These are phyloP conservation scores for Clamator glandarius DNA, from an alignment of 2,797 vertebrate genomes.

Conservation along the genomic window DNA sequence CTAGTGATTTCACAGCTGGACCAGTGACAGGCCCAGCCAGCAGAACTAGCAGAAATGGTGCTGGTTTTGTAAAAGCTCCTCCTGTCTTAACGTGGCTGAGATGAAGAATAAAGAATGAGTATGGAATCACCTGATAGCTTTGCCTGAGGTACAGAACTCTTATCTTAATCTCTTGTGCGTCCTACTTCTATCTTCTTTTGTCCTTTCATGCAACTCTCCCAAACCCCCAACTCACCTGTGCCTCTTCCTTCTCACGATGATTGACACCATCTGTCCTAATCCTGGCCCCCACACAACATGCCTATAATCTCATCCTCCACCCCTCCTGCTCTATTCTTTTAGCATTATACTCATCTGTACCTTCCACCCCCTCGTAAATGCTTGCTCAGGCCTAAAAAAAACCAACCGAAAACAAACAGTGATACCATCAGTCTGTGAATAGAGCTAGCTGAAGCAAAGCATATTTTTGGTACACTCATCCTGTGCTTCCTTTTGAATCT, in stretches of 20 bases:
- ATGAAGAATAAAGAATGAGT: background rate
- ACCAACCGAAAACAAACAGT: slow-evolving; percentile 58
- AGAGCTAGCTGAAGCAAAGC: slow-evolving; percentile 51
- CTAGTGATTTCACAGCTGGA: slow-evolving; percentile 31
- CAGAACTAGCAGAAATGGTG: slow-evolving; percentile 3
- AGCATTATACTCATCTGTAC: slow-evolving; percentile 69
- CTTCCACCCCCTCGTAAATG: slow-evolving; percentile 67
- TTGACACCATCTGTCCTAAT: slow-evolving; percentile 63
- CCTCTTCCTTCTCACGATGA: slow-evolving; percentile 7
- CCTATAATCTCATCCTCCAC: slow-evolving; percentile 53
- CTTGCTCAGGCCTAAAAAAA: slow-evolving; percentile 70
- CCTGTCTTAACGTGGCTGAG: background rate
- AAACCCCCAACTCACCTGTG: slow-evolving; percentile 49
- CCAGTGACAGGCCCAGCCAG: slow-evolving; percentile 28
- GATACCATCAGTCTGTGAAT: slow-evolving; percentile 68
- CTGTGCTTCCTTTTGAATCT: slow-evolving; percentile 65
- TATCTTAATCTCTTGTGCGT: background rate
- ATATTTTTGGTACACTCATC: slow-evolving; percentile 53
- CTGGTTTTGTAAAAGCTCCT: background rate
- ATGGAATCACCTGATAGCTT: too few relatives aligned
- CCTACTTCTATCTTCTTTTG: background rate
- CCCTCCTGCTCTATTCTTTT: slow-evolving; percentile 66
- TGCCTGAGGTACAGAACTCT: background rate
- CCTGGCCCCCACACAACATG: slow-evolving; percentile 53
- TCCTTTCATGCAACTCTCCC: background rate